Evolutionary conservation across 1,140 invertebrate species (phyloP), one percentile per base, ranked within the genome.

Genomic region (Laodelphax striatellus): DNA sequence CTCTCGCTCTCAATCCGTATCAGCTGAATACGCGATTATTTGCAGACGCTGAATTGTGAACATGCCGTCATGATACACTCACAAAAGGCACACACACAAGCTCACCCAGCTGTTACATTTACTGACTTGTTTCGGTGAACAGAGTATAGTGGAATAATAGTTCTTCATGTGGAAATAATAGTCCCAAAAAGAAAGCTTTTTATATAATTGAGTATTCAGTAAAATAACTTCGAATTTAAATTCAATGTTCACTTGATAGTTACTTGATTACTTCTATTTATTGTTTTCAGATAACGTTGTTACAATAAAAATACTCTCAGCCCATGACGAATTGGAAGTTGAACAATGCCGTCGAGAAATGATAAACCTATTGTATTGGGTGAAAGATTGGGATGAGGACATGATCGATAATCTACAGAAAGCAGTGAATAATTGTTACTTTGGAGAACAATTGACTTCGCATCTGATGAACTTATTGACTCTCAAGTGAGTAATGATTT

Each of bases 271-370:
- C n/a, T n/a, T n/a, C n/a, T n/a, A n/a, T n/a, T n/a, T n/a, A n/a
- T n/a, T n/a, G n/a, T 28, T 55, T 55, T 28, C n/a, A 55, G 54
- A 55, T 55, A 55, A 55, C 38, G 22, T 55, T 28, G 22, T 34
- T 4, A n/a, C 28, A 17, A 16, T 55, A 8, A 34, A 34, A n/a
- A 34, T 55, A 31, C 28, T n/a, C 16, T 14, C 28, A n/a, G 54
- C 14, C 38, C 1, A 28, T 31, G 31, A 14, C 9, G 31, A 31
- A 13, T 13, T 11, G 4, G 54, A 55, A 31, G 31, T 16, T n/a
- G 38, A 31, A 19, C 17, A 28, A 31, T 19, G 28, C 16, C 16
- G 21, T 10, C 16, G 21, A 4, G 46, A 50, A 16, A 34, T 55
- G 4, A 28, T 55, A 5, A 38, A 19, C 14, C 16, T 55, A 5